Evolutionary conservation across 2,888 invertebrate genomes (phyloP).

Genomic region (Andrena hattorfiana): DNA sequence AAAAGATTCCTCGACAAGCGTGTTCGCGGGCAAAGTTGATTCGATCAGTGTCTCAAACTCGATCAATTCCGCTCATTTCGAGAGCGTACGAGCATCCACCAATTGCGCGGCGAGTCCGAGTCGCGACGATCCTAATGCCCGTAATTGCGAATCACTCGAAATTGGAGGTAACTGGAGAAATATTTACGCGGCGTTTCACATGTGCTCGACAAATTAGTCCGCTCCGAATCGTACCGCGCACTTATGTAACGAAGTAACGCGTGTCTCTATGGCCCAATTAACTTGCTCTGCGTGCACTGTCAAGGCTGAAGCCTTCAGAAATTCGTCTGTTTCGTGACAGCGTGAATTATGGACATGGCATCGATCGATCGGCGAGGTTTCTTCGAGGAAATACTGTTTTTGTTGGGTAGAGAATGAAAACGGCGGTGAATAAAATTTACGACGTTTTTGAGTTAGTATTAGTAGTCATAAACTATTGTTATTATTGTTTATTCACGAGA

Average conservation of each 20-base stretch:
- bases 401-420: neutral
- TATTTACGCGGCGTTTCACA: slow-evolving; percentile 7
- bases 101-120: slow-evolving; percentile 14
- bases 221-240: neutral
- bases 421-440: too few species aligned
- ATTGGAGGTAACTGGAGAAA: slow-evolving; percentile 20
- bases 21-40: slow-evolving; percentile 13
- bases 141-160: slow-evolving; percentile 34
- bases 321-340: slow-evolving; percentile 31
- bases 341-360: neutral
- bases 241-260: slow-evolving; percentile 12
- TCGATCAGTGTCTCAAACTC: slow-evolving; percentile 40
- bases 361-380: neutral
- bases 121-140: slow-evolving; percentile 25
- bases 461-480: neutral
- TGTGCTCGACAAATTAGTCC: neutral
- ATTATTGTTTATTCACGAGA: too few species aligned
- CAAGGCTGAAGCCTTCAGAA: slow-evolving; percentile 27
- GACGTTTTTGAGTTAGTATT: too few species aligned
- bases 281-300: slow-evolving; percentile 1
- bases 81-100: slow-evolving; percentile 21
- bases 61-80: slow-evolving; percentile 43
- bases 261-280: slow-evolving; percentile 22
- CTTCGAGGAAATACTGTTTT: neutral
- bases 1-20: neutral